These are phyloP conservation scores for Nerophis lumbriciformis DNA, from an alignment of 2,113 vertebrate species.

Conservation along the genomic window DNA sequence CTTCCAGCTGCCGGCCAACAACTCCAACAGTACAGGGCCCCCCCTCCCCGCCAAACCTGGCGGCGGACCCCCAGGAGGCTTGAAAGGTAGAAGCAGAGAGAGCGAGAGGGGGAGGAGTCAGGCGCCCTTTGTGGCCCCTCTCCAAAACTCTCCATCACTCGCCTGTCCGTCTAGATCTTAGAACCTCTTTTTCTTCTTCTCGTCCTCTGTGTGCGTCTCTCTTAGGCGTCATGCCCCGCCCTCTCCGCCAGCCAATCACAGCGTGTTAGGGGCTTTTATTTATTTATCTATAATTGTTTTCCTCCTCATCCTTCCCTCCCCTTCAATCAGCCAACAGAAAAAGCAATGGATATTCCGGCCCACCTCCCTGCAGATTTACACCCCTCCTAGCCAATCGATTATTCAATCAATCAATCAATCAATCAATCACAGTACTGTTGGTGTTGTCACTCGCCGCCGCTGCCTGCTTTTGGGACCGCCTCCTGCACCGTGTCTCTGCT, in stretches of 20 bases:
- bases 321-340: slow-evolving; percentile 54
- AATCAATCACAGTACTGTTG: slow-evolving; percentile 88
- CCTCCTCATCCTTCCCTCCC: slow-evolving; percentile 29
- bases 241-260: slow-evolving; percentile 39
- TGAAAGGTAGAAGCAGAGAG: slow-evolving; percentile 81
- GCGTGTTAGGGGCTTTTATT: slow-evolving; percentile 20
- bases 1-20: slow-evolving; percentile 87
- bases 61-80: slow-evolving; percentile 71
- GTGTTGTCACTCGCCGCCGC: slow-evolving; percentile 84
- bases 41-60: slow-evolving; percentile 80
- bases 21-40: slow-evolving; percentile 92
- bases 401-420: neutral
- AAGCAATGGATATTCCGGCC: slow-evolving; percentile 64
- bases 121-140: slow-evolving; percentile 50
- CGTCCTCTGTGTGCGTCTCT: slow-evolving; percentile 23
- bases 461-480: slow-evolving; percentile 58
- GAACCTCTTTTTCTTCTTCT: slow-evolving; percentile 22
- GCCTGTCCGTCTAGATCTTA: slow-evolving; percentile 44
- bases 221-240: slow-evolving; percentile 23
- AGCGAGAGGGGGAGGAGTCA: slow-evolving; percentile 43
- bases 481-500: slow-evolving; percentile 49
- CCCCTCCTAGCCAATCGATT: slow-evolving; percentile 57
- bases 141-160: slow-evolving; percentile 44
- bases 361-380: slow-evolving; percentile 53
- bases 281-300: neutral